Evolutionary conservation across 2,888 invertebrate genomes (phyloP).

Genomic region (Eledone cirrhosa): DNA sequence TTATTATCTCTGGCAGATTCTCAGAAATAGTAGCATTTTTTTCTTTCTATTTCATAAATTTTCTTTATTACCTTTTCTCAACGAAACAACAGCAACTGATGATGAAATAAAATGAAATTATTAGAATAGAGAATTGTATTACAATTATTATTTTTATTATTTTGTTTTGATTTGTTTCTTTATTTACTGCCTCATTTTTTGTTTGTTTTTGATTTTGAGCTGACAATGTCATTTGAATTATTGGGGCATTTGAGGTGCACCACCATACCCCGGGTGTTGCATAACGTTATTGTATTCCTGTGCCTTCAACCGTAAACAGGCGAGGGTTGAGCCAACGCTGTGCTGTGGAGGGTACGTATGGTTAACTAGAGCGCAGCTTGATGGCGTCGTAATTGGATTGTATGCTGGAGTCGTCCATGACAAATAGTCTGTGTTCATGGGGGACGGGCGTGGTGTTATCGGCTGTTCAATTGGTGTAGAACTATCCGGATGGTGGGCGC

Average conservation of each 20-base stretch:
- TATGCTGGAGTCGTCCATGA: slow-evolving; percentile 57
- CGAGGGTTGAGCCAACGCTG: slow-evolving; percentile 61
- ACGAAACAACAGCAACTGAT: no score
- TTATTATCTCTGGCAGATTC: no score
- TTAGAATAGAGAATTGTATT: neutral
- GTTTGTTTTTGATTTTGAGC: neutral
- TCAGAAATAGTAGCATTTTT: no score
- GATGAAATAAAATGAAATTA: neutral
- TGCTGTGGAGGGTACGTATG: slow-evolving; percentile 57
- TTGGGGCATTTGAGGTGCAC: slow-evolving; percentile 50
- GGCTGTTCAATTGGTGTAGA: slow-evolving; percentile 63
- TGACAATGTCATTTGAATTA: slow-evolving; percentile 1
- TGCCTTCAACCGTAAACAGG: slow-evolving; percentile 72
- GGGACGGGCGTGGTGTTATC: slow-evolving; percentile 61
- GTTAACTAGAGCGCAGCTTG: slow-evolving; percentile 60
- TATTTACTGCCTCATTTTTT: neutral
- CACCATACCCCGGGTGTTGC: slow-evolving; percentile 53
- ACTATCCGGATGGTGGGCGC: slow-evolving; percentile 50
- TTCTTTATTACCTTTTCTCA: neutral
- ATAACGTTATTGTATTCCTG: slow-evolving; percentile 70
- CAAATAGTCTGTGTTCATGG: slow-evolving; percentile 59
- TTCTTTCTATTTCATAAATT: neutral
- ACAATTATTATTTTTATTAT: neutral
- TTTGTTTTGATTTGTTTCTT: neutral
- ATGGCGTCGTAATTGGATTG: slow-evolving; percentile 45